Evolutionary conservation across 2,797 vertebrate species (phyloP).

Genomic region (Macropodus opercularis): DNA sequence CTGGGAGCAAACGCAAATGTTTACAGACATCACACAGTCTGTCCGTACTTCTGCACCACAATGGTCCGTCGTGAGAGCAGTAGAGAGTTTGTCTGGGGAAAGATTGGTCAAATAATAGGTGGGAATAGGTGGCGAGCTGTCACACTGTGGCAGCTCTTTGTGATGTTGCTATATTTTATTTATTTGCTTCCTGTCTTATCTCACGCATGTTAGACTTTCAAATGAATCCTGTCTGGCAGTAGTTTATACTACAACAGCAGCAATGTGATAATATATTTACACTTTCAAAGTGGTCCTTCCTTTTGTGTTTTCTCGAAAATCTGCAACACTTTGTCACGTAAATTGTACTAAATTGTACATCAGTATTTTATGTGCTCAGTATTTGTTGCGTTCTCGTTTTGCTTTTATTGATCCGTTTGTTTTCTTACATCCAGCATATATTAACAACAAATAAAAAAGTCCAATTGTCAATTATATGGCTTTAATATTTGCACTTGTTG

Average conservation of each 20-base stretch:
- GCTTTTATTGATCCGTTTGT: no score
- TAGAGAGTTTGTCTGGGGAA: conserved; percentile 29
- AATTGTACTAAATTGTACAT: no score
- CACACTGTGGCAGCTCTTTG: conserved; percentile 1
- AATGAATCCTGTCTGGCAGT: not conserved
- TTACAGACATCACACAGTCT: conserved; percentile 78
- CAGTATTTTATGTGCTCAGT: no score
- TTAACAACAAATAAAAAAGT: no score
- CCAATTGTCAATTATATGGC: no score
- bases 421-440: no score
- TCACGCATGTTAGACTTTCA: not conserved
- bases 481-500: no score
- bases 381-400: no score
- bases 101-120: conserved; percentile 38
- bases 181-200: not conserved
- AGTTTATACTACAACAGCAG: not conserved
- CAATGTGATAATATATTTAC: not conserved
- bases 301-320: conserved; percentile 9
- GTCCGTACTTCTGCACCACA: conserved; percentile 64
- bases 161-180: not conserved
- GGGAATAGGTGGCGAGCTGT: conserved; percentile 16
- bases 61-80: conserved; percentile 61
- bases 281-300: conserved; percentile 11
- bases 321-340: no score
- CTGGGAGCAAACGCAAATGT: conserved; percentile 80